Evolutionary conservation across 2,113 vertebrate species (phyloP).

Genomic region (Clinocottus analis): DNA sequence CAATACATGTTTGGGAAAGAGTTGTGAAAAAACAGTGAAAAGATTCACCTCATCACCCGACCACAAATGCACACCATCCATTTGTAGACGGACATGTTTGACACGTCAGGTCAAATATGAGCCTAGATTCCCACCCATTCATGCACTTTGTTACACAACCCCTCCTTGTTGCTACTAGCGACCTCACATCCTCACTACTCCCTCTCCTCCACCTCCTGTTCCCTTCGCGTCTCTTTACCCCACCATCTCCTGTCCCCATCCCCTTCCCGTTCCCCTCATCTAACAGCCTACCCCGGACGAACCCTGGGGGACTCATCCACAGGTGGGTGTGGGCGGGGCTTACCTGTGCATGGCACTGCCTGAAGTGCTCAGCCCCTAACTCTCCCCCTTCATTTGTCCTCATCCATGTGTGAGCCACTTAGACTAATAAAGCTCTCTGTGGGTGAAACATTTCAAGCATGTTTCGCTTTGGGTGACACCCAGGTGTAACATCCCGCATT

Average conservation of each 20-base stretch:
- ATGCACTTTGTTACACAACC: slow-evolving; percentile 48
- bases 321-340: slow-evolving; percentile 89
- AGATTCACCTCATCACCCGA: not conserved
- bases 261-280: slow-evolving; percentile 77
- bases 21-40: not conserved
- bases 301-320: slow-evolving; percentile 91
- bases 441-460: slow-evolving; percentile 24
- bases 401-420: slow-evolving; percentile 19
- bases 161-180: slow-evolving; percentile 55
- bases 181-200: slow-evolving; percentile 67
- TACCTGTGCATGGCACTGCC: slow-evolving; percentile 84
- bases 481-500: not conserved
- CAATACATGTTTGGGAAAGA: not conserved
- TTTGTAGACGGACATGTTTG: slow-evolving; percentile 62
- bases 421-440: slow-evolving; percentile 4
- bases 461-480: slow-evolving; percentile 16
- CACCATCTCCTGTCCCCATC: slow-evolving; percentile 51
- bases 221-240: slow-evolving; percentile 60
- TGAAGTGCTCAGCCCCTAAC: slow-evolving; percentile 73
- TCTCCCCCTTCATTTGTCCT: slow-evolving; percentile 48
- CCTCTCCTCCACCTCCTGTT: slow-evolving; percentile 32
- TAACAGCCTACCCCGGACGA: slow-evolving; percentile 95
- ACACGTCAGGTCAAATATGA: slow-evolving; percentile 68
- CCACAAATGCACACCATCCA: slow-evolving; percentile 14
- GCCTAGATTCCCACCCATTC: slow-evolving; percentile 41